These are phyloP conservation scores for Strongylocentrotus purpuratus DNA, from an alignment of 35 echinoderm and acorn worm genomes.

Conservation along the genomic window DNA sequence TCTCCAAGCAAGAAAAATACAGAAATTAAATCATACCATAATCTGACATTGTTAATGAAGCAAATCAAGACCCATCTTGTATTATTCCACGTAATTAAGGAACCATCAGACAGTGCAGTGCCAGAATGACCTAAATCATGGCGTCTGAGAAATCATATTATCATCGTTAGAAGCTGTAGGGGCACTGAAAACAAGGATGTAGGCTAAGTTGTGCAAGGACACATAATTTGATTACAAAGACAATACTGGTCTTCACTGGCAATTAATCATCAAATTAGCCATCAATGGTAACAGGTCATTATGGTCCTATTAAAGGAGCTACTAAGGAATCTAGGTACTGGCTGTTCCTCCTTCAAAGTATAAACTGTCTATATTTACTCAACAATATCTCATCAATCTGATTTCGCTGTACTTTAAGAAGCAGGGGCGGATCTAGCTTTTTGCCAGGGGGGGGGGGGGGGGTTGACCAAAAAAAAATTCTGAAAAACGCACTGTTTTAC, in stretches of 20 bases:
- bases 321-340: neutral
- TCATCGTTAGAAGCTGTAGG: neutral
- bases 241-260: neutral
- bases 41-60: neutral
- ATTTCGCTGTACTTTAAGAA: too few species aligned
- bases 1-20: too few species aligned
- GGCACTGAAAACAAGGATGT: neutral
- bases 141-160: neutral
- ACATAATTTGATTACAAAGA: neutral
- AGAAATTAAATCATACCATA: neutral
- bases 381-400: too few species aligned
- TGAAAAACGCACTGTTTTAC: too few species aligned
- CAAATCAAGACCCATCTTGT: neutral
- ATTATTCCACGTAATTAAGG: neutral
- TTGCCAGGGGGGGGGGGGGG: too few species aligned
- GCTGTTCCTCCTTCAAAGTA: too few species aligned
- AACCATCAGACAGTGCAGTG: neutral
- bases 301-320: neutral
- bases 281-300: neutral
- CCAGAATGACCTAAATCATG: neutral
- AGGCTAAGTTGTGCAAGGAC: neutral
- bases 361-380: too few species aligned
- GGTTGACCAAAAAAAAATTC: too few species aligned
- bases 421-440: too few species aligned
- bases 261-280: conserved; percentile 13